Base-by-base conservation (phyloP, 2,888 invertebrate genomes). In the Gasteruption jaculator region DNA sequence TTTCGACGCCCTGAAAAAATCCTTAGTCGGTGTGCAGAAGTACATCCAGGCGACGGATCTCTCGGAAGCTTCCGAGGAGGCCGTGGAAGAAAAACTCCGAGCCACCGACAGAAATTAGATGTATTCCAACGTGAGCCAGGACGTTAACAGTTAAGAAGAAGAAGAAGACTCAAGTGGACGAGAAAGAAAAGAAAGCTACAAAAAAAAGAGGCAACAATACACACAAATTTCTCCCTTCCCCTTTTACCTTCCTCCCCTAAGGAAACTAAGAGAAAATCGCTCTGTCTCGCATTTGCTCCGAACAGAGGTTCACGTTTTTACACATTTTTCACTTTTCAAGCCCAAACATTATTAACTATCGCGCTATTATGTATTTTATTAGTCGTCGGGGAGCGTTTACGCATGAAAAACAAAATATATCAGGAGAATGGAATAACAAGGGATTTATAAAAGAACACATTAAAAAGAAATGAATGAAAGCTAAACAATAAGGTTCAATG, bases 1-100 rank as follows among this genome's bases (percentile, higher is more conserved):
- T 61, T 97, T 97, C 71, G 94, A 95, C 75, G 95, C 95, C 66
- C 81, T 99, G 73, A 96, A 95, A 80, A 92, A 93, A 74, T 91
- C 94, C 48, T 79, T 99, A 71, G 92, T 92, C 52, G 95, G 95
- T 65, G 91, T 96, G 58, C 92, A 91, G 78, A 93, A 93, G 80
- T 94, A 92, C 79, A 90, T 95, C 73, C 95, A 92, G 77, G 93
- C 94, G 67, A 94, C 92, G 68, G 94, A 95, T 74, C 80, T 90
- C 65, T 87, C 91, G 57, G 95, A 95, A 76, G 91, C 92, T 55
- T 90, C 91, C 55, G 87, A 90, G 68, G 91, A 92, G 73, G 89
- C 90, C 57, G 91, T 92, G 53, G 92, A 92, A 73, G 91, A 91
- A 74, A 92, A 92, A 74, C 82, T 92, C 62, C 87, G 92, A 77